These are phyloP conservation scores for Brachyptera risi DNA, from an alignment of 2,888 invertebrate species.

Conservation along the genomic window DNA sequence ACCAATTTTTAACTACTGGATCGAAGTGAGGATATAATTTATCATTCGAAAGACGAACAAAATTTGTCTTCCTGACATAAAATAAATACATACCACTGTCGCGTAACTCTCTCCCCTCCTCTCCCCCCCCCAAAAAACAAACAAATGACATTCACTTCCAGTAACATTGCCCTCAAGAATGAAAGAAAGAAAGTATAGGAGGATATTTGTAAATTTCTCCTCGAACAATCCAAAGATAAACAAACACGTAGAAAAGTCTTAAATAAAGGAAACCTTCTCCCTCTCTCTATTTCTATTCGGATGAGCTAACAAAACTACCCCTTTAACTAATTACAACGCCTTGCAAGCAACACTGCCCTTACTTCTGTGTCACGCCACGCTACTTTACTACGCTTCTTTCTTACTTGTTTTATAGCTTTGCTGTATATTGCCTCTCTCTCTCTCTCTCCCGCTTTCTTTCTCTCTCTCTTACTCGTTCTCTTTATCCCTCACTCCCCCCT, in stretches of 20 bases:
- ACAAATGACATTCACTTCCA: neutral
- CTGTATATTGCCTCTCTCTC: no score
- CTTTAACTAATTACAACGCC: conserved; percentile 15
- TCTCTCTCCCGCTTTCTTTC: no score
- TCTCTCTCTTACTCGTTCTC: no score
- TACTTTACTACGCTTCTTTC: no score
- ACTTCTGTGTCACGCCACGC: no score
- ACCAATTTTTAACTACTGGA: no score
- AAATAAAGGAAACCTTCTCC: neutral
- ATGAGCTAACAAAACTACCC: conserved; percentile 19
- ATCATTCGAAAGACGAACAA: no score
- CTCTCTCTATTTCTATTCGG: neutral
- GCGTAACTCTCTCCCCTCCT: neutral
- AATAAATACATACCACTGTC: neutral
- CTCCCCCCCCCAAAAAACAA: neutral
- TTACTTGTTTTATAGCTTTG: no score
- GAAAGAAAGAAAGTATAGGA: neutral
- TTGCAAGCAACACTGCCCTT: neutral
- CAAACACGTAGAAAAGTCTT: neutral
- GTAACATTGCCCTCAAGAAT: neutral
- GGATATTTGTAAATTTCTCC: conserved; percentile 16
- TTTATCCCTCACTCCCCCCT: no score
- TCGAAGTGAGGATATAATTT: no score
- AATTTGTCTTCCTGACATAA: neutral
- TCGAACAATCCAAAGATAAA: neutral